Evolutionary conservation across 1,140 invertebrate genomes (phyloP).

Genomic region (Tetramorium alpestre): DNA sequence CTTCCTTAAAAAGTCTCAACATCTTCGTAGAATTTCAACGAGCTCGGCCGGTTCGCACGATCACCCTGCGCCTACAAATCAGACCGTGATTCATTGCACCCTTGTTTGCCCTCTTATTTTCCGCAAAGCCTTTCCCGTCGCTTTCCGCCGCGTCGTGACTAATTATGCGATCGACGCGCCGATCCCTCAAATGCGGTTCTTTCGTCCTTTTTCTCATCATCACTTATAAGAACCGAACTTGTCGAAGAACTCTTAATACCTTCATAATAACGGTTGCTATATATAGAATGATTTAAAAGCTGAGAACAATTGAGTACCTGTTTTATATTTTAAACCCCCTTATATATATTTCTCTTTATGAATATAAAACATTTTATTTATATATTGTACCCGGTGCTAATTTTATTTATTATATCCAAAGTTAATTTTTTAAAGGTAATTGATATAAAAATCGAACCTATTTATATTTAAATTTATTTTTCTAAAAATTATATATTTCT

Average conservation of each 20-base stretch:
- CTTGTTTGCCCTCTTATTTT: conserved; percentile 57
- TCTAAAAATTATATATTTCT: neutral
- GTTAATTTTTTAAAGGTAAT: neutral
- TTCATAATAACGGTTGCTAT: conserved; percentile 2
- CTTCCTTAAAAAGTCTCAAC: conserved; percentile 57
- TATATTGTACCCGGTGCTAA: neutral
- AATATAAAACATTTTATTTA: neutral
- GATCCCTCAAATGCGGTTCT: conserved; percentile 53
- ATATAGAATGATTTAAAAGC: conserved; percentile 10
- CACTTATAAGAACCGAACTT: conserved; percentile 35
- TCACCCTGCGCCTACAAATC: conserved; percentile 66
- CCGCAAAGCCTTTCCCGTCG: neutral
- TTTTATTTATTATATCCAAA: neutral
- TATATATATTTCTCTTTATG: neutral
- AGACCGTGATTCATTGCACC: conserved; percentile 60
- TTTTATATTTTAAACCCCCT: neutral
- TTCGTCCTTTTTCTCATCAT: conserved; percentile 36
- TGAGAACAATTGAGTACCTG: neutral
- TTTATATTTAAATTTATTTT: neutral
- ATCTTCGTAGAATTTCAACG: conserved; percentile 61
- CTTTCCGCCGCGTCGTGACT: conserved; percentile 50
- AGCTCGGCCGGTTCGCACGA: conserved; percentile 40
- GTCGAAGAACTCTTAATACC: conserved; percentile 44
- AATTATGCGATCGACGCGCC: conserved; percentile 69
- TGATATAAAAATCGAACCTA: neutral